These are phyloP conservation scores for Podarcis lilfordi DNA, from an alignment of 2,797 vertebrate species.

Conservation along the genomic window DNA sequence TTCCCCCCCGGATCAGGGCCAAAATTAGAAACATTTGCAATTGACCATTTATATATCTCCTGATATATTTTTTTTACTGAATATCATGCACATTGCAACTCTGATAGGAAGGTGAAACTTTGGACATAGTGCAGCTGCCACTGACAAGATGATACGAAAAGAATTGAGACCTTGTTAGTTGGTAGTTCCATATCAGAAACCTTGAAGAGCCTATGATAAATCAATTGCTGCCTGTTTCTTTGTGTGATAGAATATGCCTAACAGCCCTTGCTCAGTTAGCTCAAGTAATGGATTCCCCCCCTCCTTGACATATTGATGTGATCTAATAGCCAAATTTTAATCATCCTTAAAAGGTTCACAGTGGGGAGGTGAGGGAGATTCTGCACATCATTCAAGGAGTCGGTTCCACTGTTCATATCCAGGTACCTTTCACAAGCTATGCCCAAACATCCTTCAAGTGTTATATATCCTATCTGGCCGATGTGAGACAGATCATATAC, in stretches of 20 bases:
- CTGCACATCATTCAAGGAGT: constrained; percentile 9
- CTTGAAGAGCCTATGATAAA: constrained; percentile 29
- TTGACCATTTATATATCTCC: neutral
- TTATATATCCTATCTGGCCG: neutral
- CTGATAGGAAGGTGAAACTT: neutral
- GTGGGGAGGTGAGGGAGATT: neutral
- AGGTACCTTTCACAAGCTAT: constrained; percentile 25
- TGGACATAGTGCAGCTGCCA: neutral
- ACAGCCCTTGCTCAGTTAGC: constrained; percentile 18
- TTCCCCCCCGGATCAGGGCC: neutral
- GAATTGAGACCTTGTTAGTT: constrained; percentile 1
- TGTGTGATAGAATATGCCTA: neutral
- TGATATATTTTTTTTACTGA: neutral
- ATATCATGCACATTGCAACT: neutral
- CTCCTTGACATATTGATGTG: constrained; percentile 17
- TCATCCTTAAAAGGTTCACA: constrained; percentile 37
- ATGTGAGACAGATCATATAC: neutral
- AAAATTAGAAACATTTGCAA: neutral
- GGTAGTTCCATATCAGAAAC: neutral
- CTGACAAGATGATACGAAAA: constrained; percentile 4
- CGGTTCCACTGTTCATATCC: constrained; percentile 1
- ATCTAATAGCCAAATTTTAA: constrained; percentile 45
- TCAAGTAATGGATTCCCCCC: constrained; percentile 31
- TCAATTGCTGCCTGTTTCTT: constrained; percentile 27
- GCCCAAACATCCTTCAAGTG: constrained; percentile 25